Base-by-base conservation (phyloP, 2,113 vertebrate species). In the Candoia aspera region DNA sequence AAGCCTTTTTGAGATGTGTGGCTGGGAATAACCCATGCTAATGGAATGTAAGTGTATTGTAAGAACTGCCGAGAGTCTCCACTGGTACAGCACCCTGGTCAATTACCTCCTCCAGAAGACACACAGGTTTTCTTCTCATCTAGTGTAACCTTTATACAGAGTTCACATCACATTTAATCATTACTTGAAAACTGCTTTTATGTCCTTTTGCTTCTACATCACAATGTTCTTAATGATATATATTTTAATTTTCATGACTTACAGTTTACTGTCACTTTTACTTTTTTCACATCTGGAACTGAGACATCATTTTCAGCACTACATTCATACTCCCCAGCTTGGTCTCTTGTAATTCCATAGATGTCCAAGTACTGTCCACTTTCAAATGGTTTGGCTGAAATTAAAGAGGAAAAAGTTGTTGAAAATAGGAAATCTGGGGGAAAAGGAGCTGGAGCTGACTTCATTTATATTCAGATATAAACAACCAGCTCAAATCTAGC, bases 181-280 rank as follows among this genome's bases (percentile, higher is more conserved):
- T 26, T 49, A n/a, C 49, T 59, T 84, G 90, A 60, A 37, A 90
- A 12, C 11, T 84, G 8, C 15, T 60, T 59, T 49, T 49, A 37
- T 29, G 10, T 57, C 85, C 11, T 60, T 58, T n/a, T 6, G n/a
- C 29, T 53, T 84, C 33, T 86, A 10, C 49, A 54, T 86, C 59
- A 68, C 46, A 2, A 37, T 64, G 26, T 24, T 12, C 53, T 86
- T 85, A 58, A 91, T 26, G 33, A 79, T 62, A 24, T 4, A 21
- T 33, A 19, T 37, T 26, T 85, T 33, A 68, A 29, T 9, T 49
- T 8, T 88, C 2, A 0, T 0, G 86, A 99, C 99, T 99, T 98
- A 99, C 99, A 99, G 98, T 99, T 99, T 11, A 99, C 99, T 97
- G 98, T 98, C 96, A 99, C 96, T 98, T 98, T 99, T 9, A 99